Base-by-base conservation (phyloP, 2,888 invertebrate genomes). In the Nomada fucata region DNA sequence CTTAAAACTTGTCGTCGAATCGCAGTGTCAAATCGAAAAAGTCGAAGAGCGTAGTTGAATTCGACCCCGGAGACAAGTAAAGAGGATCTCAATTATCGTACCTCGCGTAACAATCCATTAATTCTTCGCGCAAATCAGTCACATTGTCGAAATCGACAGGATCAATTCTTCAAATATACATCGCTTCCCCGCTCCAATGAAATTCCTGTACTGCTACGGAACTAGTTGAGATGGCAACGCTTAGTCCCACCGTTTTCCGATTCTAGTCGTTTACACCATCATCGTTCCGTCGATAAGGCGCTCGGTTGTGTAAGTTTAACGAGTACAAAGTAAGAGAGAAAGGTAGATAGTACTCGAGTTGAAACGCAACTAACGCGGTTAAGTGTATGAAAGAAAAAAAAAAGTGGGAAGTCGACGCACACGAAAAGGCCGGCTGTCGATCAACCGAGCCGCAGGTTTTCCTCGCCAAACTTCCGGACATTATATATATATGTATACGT, bases 221-320 rank as follows among this genome's bases (percentile, higher is more conserved):
- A 57, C 10, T 29, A 68, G 23, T 63, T 36, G 18, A 42, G 20
- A 4, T 15, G 65, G 72, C 73, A 65, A 44, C 44, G 36, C 50
- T 47, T 20, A n/a, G 65, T 29, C 52, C 15, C 18, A 36, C 20
- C 7, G 3, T 23, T 23, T 42, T 18, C 20, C 50, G 26, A 63
- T 75, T 26, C 29, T 68, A 57, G 44, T 44, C 23, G 29, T 29
- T 59, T 59, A 47, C 52, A 42, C 26, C 65, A 61, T 71, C 63
- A 57, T 79, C 67, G 73, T 76, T 78, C 74, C 75, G 70, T 88
- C 86, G 86, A 84, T 89, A 87, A 90, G 88, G 84, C 83, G 88
- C 68, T 67, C 79, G 79, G 84, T 78, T 53, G 76, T 81, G 68
- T 63, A 74, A 81, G 83, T 88, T 83, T 87, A 85, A 80, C 85